These are phyloP conservation scores for Amorpha juglandis DNA, from an alignment of 2,888 invertebrate species.

Conservation along the genomic window DNA sequence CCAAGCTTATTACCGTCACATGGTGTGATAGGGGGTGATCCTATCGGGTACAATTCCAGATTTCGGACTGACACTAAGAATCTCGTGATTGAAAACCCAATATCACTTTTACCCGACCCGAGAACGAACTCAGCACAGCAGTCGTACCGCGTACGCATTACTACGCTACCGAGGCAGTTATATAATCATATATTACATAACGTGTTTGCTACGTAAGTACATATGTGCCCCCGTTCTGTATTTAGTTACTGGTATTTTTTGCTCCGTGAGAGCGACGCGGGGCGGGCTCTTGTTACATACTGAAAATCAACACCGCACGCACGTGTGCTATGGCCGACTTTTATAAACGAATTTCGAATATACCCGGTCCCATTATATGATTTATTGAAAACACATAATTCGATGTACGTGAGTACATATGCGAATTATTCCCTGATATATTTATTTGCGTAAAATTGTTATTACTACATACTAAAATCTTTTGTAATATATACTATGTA, in stretches of 20 bases:
- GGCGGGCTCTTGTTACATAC: slow-evolving; percentile 71
- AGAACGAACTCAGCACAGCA: no score
- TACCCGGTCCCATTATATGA: neutral
- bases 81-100: no score
- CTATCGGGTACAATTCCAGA: no score
- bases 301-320: slow-evolving; percentile 75
- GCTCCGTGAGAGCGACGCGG: slow-evolving; percentile 52
- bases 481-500: no score
- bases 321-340: slow-evolving; percentile 30
- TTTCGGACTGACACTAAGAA: no score
- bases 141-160: no score
- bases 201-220: neutral
- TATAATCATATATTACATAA: neutral
- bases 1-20: no score
- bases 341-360: slow-evolving; percentile 13
- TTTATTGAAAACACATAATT: neutral
- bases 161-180: no score
- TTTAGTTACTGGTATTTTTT: slow-evolving; percentile 29
- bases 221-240: slow-evolving; percentile 21
- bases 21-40: no score
- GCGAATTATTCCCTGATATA: neutral
- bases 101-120: no score
- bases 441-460: neutral
- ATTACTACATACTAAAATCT: no score
- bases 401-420: neutral